Base-by-base conservation (phyloP, 2,113 vertebrate genomes). In the Eira barbara region DNA sequence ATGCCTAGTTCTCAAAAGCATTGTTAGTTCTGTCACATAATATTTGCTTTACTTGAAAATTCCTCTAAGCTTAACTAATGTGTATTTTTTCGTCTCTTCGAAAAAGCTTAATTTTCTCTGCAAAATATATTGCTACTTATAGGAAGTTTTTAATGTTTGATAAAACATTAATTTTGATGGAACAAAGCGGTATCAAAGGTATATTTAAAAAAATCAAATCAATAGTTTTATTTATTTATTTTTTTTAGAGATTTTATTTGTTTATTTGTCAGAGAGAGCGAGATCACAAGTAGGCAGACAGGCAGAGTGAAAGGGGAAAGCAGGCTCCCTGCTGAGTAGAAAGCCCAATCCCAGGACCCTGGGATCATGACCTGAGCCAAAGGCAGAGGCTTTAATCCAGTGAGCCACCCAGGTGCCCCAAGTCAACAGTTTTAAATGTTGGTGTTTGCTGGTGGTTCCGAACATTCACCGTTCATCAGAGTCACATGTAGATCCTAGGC, bases 41-140 rank as follows among this genome's bases (percentile, higher is more conserved):
- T 29, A 59, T 67, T 91, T 36, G 7, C 27, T 93, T 82, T 96
- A 49, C 13, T 57, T 57, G 57, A 55, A 76, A 61, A 49, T 52
- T 59, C 7, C 89, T 12, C 67, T 74, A 65, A 20, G 23, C 18
- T 61, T 59, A 81, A 47, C 17, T 42, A 78, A n/a, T 23, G 17
- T 5, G 3, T 73, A 39, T 67, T 84, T 91, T 93, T 84, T 76
- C 23, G 47, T 69, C 5, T 69, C 39, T 71, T 91, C 63, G 2
- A 82, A 69, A 80, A 91, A 89, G 5, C 27, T 67, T 36, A 78
- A 31, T 93, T 87, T 92, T 74, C 27, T 91, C 55, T 80, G 34
- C 11, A 76, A 81, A 84, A 86, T 52, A 42, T 61, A 52, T 47
- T 89, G 45, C 10, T 69, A 85, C 9, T 52, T 61, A 87, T 42